A percentile compares a stretch with the other conserved stretches of the same genome.
Evolutionary conservation across 2,113 vertebrate genomes (phyloP).

Genomic region (Acinonyx jubatus): DNA sequence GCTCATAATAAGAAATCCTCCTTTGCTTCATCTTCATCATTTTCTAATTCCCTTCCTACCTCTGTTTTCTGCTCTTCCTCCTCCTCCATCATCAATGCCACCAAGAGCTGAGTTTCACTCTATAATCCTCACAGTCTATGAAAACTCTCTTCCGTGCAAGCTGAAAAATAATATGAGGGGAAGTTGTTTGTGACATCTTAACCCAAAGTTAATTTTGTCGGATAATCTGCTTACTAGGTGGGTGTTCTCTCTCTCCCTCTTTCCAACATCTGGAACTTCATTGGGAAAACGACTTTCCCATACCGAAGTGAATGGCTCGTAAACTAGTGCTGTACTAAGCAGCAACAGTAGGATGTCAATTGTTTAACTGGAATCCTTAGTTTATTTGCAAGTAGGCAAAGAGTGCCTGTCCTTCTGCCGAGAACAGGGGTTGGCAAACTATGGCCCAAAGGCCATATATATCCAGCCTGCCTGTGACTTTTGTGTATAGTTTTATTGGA

Average conservation of each 20-base stretch:
- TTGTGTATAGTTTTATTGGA: background rate
- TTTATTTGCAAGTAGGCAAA: background rate
- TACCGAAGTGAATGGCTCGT: background rate
- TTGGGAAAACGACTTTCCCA: background rate
- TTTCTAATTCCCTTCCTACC: background rate
- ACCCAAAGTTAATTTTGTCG: background rate
- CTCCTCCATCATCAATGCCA: background rate
- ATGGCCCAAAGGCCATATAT: background rate
- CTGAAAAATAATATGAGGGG: background rate
- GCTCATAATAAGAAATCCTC: background rate
- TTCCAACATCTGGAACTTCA: background rate
- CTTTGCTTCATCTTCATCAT: background rate
- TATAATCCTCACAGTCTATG: background rate
- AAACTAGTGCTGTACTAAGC: background rate
- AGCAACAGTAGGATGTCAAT: background rate
- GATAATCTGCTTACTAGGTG: background rate
- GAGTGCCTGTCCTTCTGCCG: background rate
- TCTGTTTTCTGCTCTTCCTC: background rate
- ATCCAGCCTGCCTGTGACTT: background rate
- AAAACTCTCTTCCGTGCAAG: background rate
- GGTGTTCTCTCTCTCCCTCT: background rate
- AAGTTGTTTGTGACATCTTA: background rate
- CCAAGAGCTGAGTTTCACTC: background rate
- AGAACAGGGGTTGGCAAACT: background rate
- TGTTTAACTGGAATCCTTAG: background rate